Conservation (phyloP, 2,888 invertebrate genomes). For the Phragmatobia fuliginosa region DNA sequence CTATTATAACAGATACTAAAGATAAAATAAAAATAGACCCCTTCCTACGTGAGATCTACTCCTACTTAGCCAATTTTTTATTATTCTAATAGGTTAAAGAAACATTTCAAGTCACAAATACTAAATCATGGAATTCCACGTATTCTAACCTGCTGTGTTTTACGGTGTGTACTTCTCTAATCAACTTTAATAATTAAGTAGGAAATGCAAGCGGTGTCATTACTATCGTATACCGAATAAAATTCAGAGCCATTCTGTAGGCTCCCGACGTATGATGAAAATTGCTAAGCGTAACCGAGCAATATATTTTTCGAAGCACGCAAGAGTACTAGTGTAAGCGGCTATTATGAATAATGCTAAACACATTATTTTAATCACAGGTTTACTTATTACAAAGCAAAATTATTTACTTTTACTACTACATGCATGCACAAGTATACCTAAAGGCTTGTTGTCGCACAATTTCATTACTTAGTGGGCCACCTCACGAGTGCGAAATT, state of each 20-base stretch:
- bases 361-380: constrained; percentile 22
- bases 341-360: constrained; percentile 35
- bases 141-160: background rate
- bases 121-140: background rate
- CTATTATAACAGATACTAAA: too few relatives aligned
- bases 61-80: too few relatives aligned
- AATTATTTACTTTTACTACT: background rate
- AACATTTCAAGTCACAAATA: background rate
- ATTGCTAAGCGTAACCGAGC: constrained; percentile 37
- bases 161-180: background rate
- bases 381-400: background rate
- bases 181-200: constrained; percentile 24
- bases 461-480: constrained; percentile 29
- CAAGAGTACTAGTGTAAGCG: constrained; percentile 42
- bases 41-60: too few relatives aligned
- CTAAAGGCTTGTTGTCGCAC: constrained; percentile 25
- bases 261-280: constrained; percentile 33
- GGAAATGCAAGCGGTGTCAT: constrained; percentile 33
- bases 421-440: too few relatives aligned
- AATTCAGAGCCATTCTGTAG: constrained; percentile 26
- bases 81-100: background rate
- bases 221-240: constrained; percentile 22
- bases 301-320: constrained; percentile 48
- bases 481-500: constrained; percentile 23
- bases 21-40: too few relatives aligned